Evolutionary conservation across 2,113 vertebrate species (phyloP), one percentile per base, ranked within the genome.

Genomic region (Grallaria varia): DNA sequence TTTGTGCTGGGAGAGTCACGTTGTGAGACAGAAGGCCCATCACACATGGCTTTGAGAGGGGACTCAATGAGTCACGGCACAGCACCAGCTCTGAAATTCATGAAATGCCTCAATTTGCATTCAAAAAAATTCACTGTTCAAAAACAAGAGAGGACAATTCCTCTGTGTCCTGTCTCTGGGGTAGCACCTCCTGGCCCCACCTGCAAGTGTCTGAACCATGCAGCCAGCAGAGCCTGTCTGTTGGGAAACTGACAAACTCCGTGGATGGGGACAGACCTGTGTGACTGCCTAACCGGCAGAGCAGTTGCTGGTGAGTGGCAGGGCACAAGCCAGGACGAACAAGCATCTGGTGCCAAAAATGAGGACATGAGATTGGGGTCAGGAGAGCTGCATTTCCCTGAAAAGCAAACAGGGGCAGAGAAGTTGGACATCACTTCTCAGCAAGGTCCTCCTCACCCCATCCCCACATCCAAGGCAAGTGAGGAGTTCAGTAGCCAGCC

Each of bases 11-110:
- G 81, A 95, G 44, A 91, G 88, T 81, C 95, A 80, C 6, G 0
- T 66, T 8, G 21, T 71, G 76, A 92, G 95, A 89, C 89, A 89
- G 80, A 95, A 77, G 66, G 77, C 52, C 76, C 80, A 92, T 87
- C 94, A 87, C 71, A 75, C 28, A 8, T 73, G 91, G 79, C 88
- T 92, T 60, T 10, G 33, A 89, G 69, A 90, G 83, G 11, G 2
- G 83, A 20, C 88, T 59, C 1, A 35, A 45, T 92, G 89, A 96
- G 69, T 91, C 91, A 96, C 1, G 0, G 78, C 50, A 44, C 59
- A 74, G 88, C 85, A 95, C 76, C 90, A 93, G 94, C 83, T 77
- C 83, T 28, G 68, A 84, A 80, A 81, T 12, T 35, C 52, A 58
- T 45, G 8, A 52, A 89, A 87, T 50, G 75, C 62, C 74, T 10